A percentile compares a stretch with the other conserved stretches of the same genome.
These are phyloP conservation scores for Beaufortia kweichowensis DNA, from an alignment of 2,113 vertebrate genomes.

Conservation along the genomic window DNA sequence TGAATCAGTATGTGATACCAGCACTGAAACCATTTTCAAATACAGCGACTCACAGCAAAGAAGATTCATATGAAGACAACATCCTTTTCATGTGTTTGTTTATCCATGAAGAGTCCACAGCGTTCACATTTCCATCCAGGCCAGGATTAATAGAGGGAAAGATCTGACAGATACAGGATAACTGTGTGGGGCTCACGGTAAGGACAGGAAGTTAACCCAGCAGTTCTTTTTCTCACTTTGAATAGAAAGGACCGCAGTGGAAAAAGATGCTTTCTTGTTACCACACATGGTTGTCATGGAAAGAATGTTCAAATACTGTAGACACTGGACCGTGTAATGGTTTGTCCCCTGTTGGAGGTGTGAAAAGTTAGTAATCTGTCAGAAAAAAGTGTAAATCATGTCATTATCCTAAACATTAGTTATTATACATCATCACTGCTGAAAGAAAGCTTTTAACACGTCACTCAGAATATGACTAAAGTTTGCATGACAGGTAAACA, in stretches of 20 bases:
- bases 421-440: background rate
- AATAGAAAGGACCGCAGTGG: conserved; percentile 4
- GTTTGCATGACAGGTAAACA: background rate
- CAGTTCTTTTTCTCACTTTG: background rate
- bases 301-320: conserved; percentile 14
- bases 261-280: background rate
- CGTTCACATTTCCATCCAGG: conserved; percentile 15
- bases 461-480: background rate
- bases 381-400: background rate
- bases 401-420: background rate
- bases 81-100: background rate
- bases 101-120: background rate
- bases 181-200: conserved; percentile 1
- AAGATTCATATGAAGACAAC: background rate
- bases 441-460: background rate
- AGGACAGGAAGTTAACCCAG: conserved; percentile 21
- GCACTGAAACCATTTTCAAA: background rate
- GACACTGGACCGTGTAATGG: background rate
- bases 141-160: background rate
- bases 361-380: background rate
- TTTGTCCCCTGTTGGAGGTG: conserved; percentile 11
- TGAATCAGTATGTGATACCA: conserved; percentile 2
- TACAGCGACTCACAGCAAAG: background rate
- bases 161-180: conserved; percentile 1
- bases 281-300: conserved; percentile 14